Conservation (phyloP, 2,113 vertebrate species). For the Vicugna pacos region DNA sequence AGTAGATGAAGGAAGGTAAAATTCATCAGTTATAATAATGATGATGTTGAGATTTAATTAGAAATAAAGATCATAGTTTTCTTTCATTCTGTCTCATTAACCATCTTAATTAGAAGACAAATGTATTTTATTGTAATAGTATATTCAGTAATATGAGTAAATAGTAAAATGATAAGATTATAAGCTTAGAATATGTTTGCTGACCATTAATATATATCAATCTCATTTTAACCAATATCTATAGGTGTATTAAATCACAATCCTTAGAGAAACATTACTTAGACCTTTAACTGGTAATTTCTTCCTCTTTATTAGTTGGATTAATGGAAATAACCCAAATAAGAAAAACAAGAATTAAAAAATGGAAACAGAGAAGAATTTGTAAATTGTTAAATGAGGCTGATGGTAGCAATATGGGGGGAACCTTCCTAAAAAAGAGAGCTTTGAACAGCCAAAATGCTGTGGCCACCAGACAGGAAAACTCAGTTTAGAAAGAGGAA, state of each 20-base stretch:
- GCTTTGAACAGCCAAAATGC: background rate
- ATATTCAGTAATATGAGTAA: background rate
- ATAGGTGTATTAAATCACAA: background rate
- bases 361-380: background rate
- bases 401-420: background rate
- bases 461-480: background rate
- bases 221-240: constrained; percentile 21
- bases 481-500: constrained; percentile 3
- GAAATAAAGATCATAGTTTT: constrained; percentile 24
- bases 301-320: background rate
- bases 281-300: background rate
- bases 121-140: background rate
- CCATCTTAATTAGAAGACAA: constrained; percentile 47
- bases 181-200: background rate
- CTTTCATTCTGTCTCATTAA: constrained; percentile 29
- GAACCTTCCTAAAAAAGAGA: background rate
- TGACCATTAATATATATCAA: background rate
- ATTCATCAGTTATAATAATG: background rate
- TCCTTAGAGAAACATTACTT: background rate
- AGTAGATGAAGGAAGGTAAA: background rate
- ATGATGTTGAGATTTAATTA: constrained; percentile 20
- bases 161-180: background rate
- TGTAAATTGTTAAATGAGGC: background rate
- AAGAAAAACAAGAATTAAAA: background rate
- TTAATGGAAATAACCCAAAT: constrained; percentile 22